phyloP scores from a whole-genome alignment of 2,113 vertebrate species.

The Psittacara wagleri region DNA sequence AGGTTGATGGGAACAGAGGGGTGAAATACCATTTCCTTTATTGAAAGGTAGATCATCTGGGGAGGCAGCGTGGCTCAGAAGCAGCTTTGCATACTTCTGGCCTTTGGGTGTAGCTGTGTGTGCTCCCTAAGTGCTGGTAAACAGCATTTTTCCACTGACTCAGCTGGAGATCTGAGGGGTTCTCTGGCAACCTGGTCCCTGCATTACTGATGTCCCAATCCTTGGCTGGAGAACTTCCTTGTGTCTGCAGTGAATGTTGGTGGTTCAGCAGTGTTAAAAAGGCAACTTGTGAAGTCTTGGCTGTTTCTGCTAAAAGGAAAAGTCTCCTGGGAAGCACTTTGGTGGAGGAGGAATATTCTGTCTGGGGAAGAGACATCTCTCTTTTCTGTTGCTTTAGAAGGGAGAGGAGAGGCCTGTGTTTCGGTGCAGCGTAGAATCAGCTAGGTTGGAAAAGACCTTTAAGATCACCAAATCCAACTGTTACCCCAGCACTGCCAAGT shows the following conservation, averaged over 20 bases:
- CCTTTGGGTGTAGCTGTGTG: not conserved
- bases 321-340: slow-evolving; percentile 8
- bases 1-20: not conserved
- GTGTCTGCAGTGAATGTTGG: not conserved
- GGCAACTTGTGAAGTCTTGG: not conserved
- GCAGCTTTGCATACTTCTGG: not conserved
- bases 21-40: not conserved
- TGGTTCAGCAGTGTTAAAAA: not conserved
- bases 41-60: not conserved
- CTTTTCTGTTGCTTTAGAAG: not conserved
- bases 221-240: not conserved
- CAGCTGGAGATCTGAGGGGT: not conserved
- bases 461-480: not conserved
- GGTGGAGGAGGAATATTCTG: not conserved
- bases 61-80: not conserved
- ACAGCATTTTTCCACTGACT: not conserved
- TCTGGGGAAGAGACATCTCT: not conserved
- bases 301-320: slow-evolving; percentile 11
- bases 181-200: not conserved
- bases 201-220: not conserved
- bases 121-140: not conserved
- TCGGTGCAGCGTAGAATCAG: not conserved
- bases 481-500: not conserved
- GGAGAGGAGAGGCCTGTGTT: not conserved
- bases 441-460: not conserved